A percentile compares a stretch with the other conserved stretches of the same genome.
Conservation (phyloP, 1,140 invertebrate species). For the Pseudoatta argentina region DNA sequence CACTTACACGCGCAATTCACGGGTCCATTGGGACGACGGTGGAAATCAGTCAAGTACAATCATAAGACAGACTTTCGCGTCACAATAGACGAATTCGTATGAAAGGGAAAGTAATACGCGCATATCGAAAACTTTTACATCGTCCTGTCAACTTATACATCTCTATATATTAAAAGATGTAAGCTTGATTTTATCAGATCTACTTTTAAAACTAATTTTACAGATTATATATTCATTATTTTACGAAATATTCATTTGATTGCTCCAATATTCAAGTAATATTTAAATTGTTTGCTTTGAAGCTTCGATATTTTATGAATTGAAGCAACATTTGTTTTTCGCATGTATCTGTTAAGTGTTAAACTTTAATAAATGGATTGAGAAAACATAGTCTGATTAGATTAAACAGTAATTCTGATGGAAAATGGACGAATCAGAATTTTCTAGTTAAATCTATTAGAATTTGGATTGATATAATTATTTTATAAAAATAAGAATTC, state of each 20-base stretch:
- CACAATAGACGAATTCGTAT: neutral
- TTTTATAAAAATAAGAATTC: too few species aligned
- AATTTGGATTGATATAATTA: too few species aligned
- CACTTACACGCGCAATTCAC: slow-evolving; percentile 51
- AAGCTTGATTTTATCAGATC: neutral
- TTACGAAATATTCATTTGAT: neutral
- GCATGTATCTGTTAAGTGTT: neutral
- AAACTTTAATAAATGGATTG: neutral
- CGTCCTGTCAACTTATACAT: neutral
- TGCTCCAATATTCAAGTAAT: neutral
- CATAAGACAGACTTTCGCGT: neutral
- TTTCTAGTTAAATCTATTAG: too few species aligned
- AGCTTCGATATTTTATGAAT: neutral
- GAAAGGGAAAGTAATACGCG: neutral
- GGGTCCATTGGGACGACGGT: slow-evolving; percentile 41
- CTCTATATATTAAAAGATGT: neutral
- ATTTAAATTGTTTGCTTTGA: neutral
- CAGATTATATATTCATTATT: neutral
- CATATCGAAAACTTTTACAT: neutral
- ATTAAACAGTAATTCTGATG: too few species aligned
- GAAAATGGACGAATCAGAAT: too few species aligned
- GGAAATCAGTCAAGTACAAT: slow-evolving; percentile 39
- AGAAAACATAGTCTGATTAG: too few species aligned
- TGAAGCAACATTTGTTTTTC: neutral
- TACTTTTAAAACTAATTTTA: neutral